Percentiles rank a stretch among this genome's conserved stretches.
phyloP scores from a whole-genome alignment of 2,888 invertebrate species.

The Drosophila tripunctata region DNA sequence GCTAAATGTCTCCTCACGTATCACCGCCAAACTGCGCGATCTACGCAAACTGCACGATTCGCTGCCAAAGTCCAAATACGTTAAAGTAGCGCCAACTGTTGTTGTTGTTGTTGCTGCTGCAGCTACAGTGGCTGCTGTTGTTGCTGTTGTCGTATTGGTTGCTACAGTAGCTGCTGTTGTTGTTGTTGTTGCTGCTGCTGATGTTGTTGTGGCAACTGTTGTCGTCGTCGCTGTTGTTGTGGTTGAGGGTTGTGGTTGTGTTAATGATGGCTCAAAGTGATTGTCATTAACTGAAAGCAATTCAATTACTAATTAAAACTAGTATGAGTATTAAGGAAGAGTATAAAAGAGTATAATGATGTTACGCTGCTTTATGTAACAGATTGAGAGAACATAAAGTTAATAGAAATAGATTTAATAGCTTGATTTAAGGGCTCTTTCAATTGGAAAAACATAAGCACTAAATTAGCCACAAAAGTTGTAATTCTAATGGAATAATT shows the following conservation, averaged over 20 bases:
- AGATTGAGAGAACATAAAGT: neutral
- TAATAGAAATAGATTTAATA: no score
- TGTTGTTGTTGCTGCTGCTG: constrained; percentile 25
- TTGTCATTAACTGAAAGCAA: constrained; percentile 47
- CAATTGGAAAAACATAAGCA: no score
- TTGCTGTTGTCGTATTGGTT: constrained; percentile 13
- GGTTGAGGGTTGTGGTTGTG: constrained; percentile 4
- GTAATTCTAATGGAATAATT: no score
- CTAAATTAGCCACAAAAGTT: no score
- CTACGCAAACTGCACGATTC: constrained; percentile 86
- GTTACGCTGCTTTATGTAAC: neutral
- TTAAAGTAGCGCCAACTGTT: constrained; percentile 40
- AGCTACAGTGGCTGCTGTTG: constrained; percentile 19
- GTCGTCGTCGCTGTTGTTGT: constrained; percentile 15
- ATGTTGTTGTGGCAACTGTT: constrained; percentile 18
- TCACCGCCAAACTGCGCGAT: constrained; percentile 90
- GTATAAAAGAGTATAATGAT: neutral
- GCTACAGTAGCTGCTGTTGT: constrained; percentile 15
- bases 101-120: constrained; percentile 31
- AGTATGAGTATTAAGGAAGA: neutral
- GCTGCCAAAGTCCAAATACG: constrained; percentile 81
- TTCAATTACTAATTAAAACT: constrained; percentile 13
- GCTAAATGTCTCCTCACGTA: constrained; percentile 90
- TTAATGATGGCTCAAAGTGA: constrained; percentile 39
- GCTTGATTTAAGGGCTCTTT: no score